Conservation (phyloP, 1,140 invertebrate genomes). For the Rhyacophila brunnea region DNA sequence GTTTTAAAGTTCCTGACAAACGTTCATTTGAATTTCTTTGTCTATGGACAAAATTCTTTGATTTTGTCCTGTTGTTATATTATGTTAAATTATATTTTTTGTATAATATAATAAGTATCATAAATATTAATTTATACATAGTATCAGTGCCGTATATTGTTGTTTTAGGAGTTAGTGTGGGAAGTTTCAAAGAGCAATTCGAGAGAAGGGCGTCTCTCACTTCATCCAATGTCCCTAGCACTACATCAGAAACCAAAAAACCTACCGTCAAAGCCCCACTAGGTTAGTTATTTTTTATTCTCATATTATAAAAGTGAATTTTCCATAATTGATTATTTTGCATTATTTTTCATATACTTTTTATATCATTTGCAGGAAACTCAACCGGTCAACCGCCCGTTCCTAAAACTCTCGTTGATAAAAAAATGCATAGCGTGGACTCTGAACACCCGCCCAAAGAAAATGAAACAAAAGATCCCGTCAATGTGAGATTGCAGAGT, state of each 20-base stretch:
- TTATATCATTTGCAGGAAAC: conserved; percentile 5
- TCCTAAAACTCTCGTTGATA: conserved; percentile 40
- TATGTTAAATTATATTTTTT: no score
- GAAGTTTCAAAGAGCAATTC: conserved; percentile 80
- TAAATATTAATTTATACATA: no score
- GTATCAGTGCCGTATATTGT: background rate
- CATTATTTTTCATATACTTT: background rate
- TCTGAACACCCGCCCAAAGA: conserved; percentile 43
- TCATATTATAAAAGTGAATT: no score
- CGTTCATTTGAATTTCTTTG: no score
- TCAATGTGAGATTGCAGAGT: conserved; percentile 45
- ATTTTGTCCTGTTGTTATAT: no score
- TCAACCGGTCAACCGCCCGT: background rate
- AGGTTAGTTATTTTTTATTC: conserved; percentile 8
- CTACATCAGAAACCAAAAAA: conserved; percentile 27
- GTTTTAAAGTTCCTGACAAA: no score
- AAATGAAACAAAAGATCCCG: conserved; percentile 38
- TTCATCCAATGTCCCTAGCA: conserved; percentile 33
- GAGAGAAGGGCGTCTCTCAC: conserved; percentile 72
- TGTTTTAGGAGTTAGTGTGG: conserved; percentile 67
- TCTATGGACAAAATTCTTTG: no score
- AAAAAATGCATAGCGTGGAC: conserved; percentile 53
- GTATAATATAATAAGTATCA: no score
- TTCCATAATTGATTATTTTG: no score
- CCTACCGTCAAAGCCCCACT: conserved; percentile 7